A percentile compares a stretch with the other conserved stretches of the same genome.
Conservation (phyloP, 2,113 vertebrate species). For the Phycodurus eques region DNA sequence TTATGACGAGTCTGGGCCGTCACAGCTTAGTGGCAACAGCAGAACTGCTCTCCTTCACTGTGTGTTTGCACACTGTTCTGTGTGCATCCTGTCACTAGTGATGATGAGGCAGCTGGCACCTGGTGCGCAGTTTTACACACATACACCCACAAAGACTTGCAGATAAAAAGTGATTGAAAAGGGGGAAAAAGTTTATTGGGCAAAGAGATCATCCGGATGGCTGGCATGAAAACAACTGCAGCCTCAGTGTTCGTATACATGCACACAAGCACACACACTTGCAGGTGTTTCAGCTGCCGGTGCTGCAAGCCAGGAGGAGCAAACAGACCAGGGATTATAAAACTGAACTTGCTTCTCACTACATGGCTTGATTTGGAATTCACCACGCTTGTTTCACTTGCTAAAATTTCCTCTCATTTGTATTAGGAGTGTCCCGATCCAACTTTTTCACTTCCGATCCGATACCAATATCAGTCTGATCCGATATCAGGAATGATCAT, state of each 20-base stretch:
- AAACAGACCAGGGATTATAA: constrained; percentile 62
- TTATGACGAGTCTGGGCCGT: constrained; percentile 1
- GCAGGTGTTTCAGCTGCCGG: constrained; percentile 70
- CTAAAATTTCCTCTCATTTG: neutral
- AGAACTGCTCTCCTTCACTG: constrained; percentile 16
- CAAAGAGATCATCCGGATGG: constrained; percentile 63
- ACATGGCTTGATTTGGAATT: constrained; percentile 13
- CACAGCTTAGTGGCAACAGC: constrained; percentile 13
- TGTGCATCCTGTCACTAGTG: constrained; percentile 42
- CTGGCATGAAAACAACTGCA: constrained; percentile 68
- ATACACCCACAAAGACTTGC: constrained; percentile 18
- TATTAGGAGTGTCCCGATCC: neutral
- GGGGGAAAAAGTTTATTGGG: constrained; percentile 37
- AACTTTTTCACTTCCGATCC: no score
- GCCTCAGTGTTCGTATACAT: constrained; percentile 57
- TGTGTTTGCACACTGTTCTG: constrained; percentile 28
- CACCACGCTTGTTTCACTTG: neutral
- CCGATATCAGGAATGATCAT: no score
- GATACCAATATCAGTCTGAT: no score
- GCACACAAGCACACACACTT: constrained; percentile 27
- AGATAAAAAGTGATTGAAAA: constrained; percentile 53
- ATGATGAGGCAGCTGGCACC: constrained; percentile 63
- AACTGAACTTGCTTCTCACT: constrained; percentile 36
- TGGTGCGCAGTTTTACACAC: constrained; percentile 30
- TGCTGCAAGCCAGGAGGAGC: constrained; percentile 47